Percentiles rank a stretch among this genome's conserved stretches.
phyloP scores from a whole-genome alignment of 2,797 vertebrate species.

The Otolemur crassicaudatus region DNA sequence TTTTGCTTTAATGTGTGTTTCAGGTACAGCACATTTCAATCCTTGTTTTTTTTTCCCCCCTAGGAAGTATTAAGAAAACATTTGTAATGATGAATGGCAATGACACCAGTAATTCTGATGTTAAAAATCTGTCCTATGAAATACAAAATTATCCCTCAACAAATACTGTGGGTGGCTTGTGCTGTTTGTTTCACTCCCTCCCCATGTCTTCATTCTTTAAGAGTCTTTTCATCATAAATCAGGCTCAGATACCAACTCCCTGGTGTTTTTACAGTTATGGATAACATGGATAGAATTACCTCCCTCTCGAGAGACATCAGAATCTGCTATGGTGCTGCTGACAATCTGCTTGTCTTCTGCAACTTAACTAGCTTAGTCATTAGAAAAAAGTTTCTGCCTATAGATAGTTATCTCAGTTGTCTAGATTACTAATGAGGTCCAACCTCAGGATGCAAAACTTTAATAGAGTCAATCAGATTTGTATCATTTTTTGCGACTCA shows the following conservation, averaged over 20 bases:
- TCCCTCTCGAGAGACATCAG: neutral
- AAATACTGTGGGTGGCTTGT: neutral
- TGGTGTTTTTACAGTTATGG: conserved; percentile 27
- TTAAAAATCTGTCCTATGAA: conserved; percentile 13
- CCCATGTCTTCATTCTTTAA: neutral
- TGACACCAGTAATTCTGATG: neutral
- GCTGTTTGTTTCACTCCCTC: neutral
- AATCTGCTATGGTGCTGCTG: conserved; percentile 8
- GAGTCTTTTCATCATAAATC: neutral
- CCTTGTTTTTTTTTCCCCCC: neutral
- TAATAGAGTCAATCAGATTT: neutral
- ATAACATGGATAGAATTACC: neutral
- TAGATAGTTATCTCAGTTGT: conserved; percentile 10
- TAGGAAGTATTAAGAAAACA: neutral
- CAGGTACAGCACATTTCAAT: neutral
- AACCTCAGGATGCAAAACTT: neutral
- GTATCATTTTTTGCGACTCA: neutral
- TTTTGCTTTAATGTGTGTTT: neutral
- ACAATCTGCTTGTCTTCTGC: conserved; percentile 2
- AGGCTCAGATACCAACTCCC: neutral
- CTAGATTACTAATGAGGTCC: conserved; percentile 21
- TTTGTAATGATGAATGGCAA: conserved; percentile 8
- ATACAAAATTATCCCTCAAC: neutral
- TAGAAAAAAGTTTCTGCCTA: conserved; percentile 33
- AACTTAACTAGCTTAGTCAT: conserved; percentile 10